Base-by-base conservation (phyloP, 2,797 vertebrate species). In the Sebastes miniatus region DNA sequence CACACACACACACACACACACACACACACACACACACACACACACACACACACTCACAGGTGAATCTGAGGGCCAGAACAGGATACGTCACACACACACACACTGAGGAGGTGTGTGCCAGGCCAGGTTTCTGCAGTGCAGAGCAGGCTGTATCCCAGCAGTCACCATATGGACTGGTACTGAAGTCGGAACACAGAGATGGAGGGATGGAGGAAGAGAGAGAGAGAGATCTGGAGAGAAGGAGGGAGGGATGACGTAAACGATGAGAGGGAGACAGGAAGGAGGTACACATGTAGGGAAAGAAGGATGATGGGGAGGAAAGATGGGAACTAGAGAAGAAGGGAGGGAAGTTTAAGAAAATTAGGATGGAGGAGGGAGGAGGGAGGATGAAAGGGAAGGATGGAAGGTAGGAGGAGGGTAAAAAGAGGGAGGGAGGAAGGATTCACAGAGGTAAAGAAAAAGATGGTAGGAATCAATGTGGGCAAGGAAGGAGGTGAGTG, bases 91-190 rank as follows among this genome's bases (percentile, higher is more conserved):
- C 67, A 62, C 67, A 71, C 52, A 65, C 76, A 74, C 77, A 83
- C 83, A 39, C 69, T 5, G 31, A 74, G 80, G 72, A 27, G 50
- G 84, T 68, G 83, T 80, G 83, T 81, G 86, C 74, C 87, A 65
- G 89, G 91, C 94, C 92, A 93, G 91, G 93, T 88, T 91, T 90
- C 88, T 71, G 82, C 77, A 54, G 90, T 8, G 91, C 87, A 8
- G 89, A 92, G 93, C 94, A 94, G 94, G 85, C 88, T 90, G 94
- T 54, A 79, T 83, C 95, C 67, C 96, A 95, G 95, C 94, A 92
- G 93, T 92, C 87, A 79, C 95, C 95, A 96, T 95, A 96, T 96
- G 96, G 95, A 90, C 81, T 50, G 77, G 73, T 79, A 91, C 89
- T 92, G 84, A 86, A 91, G 84, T 86, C 81, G 86, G 84, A 86